These are phyloP conservation scores for Ernsta delagoae DNA, from an alignment of 2,888 invertebrate species.

Conservation along the genomic window DNA sequence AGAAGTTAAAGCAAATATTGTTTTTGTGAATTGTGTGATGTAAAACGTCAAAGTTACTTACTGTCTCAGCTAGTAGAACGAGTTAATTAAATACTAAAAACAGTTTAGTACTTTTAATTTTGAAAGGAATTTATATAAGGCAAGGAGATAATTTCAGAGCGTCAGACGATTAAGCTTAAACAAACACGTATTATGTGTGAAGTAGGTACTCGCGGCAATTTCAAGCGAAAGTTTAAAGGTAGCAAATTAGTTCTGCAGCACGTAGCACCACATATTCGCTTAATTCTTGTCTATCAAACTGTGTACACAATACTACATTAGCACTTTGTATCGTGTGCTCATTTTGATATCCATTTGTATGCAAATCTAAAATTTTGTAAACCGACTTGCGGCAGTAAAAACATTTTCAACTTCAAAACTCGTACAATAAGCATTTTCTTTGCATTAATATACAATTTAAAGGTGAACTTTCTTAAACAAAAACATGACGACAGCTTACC, in stretches of 20 bases:
- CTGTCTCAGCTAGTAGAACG: background rate
- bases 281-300: conserved; percentile 38
- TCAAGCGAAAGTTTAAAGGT: conserved; percentile 38
- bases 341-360: conserved; percentile 32
- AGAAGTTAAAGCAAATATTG: background rate
- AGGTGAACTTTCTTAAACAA: conserved; percentile 17
- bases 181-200: conserved; percentile 60
- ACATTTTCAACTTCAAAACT: background rate
- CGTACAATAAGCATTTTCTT: background rate
- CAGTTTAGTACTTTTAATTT: conserved; percentile 14
- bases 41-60: background rate
- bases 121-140: conserved; percentile 31
- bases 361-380: conserved; percentile 20
- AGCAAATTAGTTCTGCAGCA: conserved; percentile 38
- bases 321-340: conserved; percentile 22
- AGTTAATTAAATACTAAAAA: background rate
- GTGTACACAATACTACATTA: conserved; percentile 33
- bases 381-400: background rate
- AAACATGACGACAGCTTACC: conserved; percentile 34
- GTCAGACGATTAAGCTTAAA: conserved; percentile 63
- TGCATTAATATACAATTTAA: conserved; percentile 9
- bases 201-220: conserved; percentile 38
- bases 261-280: conserved; percentile 38
- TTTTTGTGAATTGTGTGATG: background rate
- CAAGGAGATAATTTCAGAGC: conserved; percentile 66